These are phyloP conservation scores for Eospalax fontanierii DNA, from an alignment of 2,797 vertebrate species.

Conservation along the genomic window DNA sequence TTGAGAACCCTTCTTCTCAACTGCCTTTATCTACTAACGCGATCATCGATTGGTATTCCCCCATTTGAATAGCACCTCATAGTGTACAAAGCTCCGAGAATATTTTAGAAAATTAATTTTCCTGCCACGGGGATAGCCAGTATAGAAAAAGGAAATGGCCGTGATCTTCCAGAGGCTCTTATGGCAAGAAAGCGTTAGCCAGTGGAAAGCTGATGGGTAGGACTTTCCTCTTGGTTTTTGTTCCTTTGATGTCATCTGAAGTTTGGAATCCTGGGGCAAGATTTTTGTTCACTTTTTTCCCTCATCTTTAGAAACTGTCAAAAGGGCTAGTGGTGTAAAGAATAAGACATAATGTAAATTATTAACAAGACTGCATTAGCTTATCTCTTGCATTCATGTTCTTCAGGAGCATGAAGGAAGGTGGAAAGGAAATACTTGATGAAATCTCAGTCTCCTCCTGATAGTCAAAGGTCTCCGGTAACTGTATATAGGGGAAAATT, in stretches of 20 bases:
- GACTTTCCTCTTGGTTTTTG: slow-evolving; percentile 67
- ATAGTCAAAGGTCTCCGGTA: slow-evolving; percentile 16
- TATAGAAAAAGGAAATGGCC: slow-evolving; percentile 37
- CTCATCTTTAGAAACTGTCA: slow-evolving; percentile 72
- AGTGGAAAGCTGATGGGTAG: slow-evolving; percentile 52
- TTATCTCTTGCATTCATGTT: slow-evolving; percentile 52
- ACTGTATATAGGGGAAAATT: slow-evolving; percentile 38
- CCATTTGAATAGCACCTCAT: not conserved
- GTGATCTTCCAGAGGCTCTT: slow-evolving; percentile 60
- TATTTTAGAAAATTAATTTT: slow-evolving; percentile 72
- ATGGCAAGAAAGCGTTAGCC: slow-evolving; percentile 56
- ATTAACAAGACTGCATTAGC: slow-evolving; percentile 70
- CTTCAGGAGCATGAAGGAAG: slow-evolving; percentile 1
- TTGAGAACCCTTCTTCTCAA: slow-evolving; percentile 16
- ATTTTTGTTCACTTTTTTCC: slow-evolving; percentile 70
- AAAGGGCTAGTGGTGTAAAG: slow-evolving; percentile 67
- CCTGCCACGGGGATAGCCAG: slow-evolving; percentile 35
- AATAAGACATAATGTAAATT: slow-evolving; percentile 73
- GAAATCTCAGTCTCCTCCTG: not conserved
- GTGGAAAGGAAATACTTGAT: slow-evolving; percentile 16
- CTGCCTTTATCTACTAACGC: not conserved
- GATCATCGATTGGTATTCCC: slow-evolving; percentile 45
- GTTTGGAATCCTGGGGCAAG: slow-evolving; percentile 72
- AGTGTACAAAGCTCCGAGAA: slow-evolving; percentile 43
- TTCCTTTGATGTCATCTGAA: slow-evolving; percentile 74